Evolutionary conservation across 30 jellyfish, hydroid and myxozoan genomes (phyloP).

Genomic region (Turritopsis rubra): DNA sequence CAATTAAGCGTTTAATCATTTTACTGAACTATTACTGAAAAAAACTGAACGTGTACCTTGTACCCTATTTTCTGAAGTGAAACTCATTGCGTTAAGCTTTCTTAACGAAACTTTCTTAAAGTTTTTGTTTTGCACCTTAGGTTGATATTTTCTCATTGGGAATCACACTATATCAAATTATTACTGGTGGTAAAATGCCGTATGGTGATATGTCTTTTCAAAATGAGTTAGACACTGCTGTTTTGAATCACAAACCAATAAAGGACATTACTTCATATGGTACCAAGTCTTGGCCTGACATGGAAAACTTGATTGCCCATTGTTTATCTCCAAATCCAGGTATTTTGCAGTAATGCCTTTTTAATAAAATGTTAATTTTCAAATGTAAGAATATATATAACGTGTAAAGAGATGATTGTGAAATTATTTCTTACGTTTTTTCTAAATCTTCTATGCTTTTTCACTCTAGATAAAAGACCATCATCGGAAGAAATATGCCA

Average conservation of each 20-base stretch:
- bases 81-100: too few relatives aligned
- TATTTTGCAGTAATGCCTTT: conserved; percentile 8
- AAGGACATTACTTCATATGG: conserved; percentile 42
- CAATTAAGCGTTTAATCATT: too few relatives aligned
- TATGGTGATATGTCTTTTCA: conserved; percentile 39
- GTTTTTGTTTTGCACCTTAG: conserved; percentile 19
- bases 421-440: too few relatives aligned
- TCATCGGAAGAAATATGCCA: conserved; percentile 47
- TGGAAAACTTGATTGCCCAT: conserved; percentile 59
- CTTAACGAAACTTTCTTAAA: too few relatives aligned
- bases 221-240: conserved; percentile 24
- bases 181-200: conserved; percentile 68
- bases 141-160: conserved; percentile 84
- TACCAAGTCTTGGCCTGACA: conserved; percentile 88
- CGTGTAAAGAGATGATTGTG: background rate
- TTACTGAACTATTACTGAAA: too few relatives aligned
- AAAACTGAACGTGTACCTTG: too few relatives aligned
- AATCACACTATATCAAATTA: conserved; percentile 63
- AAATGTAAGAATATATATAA: background rate
- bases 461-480: conserved; percentile 59
- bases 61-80: too few relatives aligned
- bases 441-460: background rate
- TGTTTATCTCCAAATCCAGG: conserved; percentile 60
- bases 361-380: background rate
- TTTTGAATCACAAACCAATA: conserved; percentile 29